phyloP scores from a whole-genome alignment of 2,797 vertebrate species.

The Molossus alvarezi region DNA sequence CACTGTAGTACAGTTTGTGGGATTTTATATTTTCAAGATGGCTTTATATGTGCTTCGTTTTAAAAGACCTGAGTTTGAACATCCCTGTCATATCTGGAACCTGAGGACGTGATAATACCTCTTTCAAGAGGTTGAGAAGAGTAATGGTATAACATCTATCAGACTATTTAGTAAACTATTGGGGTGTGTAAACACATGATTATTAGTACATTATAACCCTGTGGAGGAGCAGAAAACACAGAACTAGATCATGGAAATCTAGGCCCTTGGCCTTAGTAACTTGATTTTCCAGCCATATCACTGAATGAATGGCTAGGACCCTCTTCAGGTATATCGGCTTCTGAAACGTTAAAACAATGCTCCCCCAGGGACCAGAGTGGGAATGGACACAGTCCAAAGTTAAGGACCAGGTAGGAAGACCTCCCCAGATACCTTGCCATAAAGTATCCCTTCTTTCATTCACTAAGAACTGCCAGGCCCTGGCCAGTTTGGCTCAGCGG shows the following conservation, averaged over 20 bases:
- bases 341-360: background rate
- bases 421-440: background rate
- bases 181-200: background rate
- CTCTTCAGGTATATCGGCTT: background rate
- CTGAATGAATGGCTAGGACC: background rate
- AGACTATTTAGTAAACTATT: background rate
- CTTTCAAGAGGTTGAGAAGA: background rate
- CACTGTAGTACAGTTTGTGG: background rate
- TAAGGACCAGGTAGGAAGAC: background rate
- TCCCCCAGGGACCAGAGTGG: fast-evolving
- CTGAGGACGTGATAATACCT: background rate
- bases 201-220: fast-evolving
- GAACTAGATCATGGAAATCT: too few relatives aligned
- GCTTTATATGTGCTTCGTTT: background rate
- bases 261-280: background rate
- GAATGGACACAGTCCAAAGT: background rate
- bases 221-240: background rate
- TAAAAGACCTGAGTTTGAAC: background rate
- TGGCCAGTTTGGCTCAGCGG: too few relatives aligned
- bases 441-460: background rate
- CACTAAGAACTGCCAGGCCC: background rate
- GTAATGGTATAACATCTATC: background rate
- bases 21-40: slow-evolving; percentile 28
- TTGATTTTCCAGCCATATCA: background rate
- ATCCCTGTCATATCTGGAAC: background rate